Conservation (phyloP, 2,888 invertebrate genomes). For the Stenodema calcarata region DNA sequence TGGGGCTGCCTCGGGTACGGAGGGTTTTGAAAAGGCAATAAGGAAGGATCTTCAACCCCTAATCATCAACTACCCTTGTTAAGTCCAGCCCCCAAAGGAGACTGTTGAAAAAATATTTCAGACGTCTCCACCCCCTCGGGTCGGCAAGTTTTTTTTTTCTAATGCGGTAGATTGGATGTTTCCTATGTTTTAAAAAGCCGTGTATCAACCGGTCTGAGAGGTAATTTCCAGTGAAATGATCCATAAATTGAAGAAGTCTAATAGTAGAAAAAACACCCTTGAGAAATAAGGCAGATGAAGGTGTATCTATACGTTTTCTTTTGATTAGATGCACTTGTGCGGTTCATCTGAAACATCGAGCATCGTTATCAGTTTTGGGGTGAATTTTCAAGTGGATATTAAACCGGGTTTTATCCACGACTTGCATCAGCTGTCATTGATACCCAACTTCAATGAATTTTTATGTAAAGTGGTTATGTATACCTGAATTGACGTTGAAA, state of each 20-base stretch:
- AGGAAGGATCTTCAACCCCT: conserved; percentile 50
- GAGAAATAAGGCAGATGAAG: background rate
- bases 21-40: conserved; percentile 43
- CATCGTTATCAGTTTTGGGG: too few species aligned
- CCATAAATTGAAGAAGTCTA: conserved; percentile 20
- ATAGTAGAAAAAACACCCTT: background rate
- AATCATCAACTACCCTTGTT: conserved; percentile 51
- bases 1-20: background rate
- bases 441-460: too few species aligned
- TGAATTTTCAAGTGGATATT: too few species aligned
- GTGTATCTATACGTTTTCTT: background rate
- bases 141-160: conserved; percentile 20
- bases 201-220: conserved; percentile 41
- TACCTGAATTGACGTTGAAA: too few species aligned
- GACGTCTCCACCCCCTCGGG: conserved; percentile 1
- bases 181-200: conserved; percentile 44
- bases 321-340: background rate
- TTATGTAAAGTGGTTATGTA: too few species aligned
- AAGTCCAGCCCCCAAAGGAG: conserved; percentile 26
- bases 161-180: conserved; percentile 37
- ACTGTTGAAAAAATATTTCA: conserved; percentile 37
- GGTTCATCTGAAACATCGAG: too few species aligned
- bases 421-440: too few species aligned
- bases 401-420: too few species aligned
- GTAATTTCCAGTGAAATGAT: conserved; percentile 37